Evolutionary conservation across 2,797 vertebrate genomes (phyloP).

Genomic region (Poliocrania exsul): DNA sequence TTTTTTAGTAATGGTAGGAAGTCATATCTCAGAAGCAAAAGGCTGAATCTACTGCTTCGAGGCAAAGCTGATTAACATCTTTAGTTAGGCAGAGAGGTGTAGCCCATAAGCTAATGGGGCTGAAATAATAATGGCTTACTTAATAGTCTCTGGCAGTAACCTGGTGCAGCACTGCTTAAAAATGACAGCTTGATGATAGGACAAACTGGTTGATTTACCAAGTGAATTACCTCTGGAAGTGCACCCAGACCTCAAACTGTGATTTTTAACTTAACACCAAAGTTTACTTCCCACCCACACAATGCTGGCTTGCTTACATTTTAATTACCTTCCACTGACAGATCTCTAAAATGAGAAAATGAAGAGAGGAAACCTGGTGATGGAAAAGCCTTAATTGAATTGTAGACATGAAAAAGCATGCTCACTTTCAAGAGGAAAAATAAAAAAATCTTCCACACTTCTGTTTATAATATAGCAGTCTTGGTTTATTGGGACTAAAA

Average conservation of each 20-base stretch:
- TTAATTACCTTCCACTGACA: conserved; percentile 43
- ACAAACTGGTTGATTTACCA: conserved; percentile 49
- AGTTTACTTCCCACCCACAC: conserved; percentile 29
- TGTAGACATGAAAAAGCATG: neutral
- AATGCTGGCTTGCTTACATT: neutral
- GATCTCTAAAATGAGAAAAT: conserved; percentile 4
- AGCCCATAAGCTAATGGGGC: conserved; percentile 31
- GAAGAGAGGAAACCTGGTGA: neutral
- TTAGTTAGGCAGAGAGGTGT: conserved; percentile 31
- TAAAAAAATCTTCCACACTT: neutral
- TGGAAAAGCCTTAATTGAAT: conserved; percentile 26
- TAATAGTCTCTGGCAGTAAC: conserved; percentile 55
- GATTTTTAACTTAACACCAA: conserved; percentile 49
- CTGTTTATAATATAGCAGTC: neutral
- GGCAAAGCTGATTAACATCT: neutral
- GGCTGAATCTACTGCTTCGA: neutral
- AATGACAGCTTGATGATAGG: conserved; percentile 61
- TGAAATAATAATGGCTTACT: conserved; percentile 63
- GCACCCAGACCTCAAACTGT: conserved; percentile 37
- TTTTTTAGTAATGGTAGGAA: neutral
- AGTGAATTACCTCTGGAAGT: conserved; percentile 47
- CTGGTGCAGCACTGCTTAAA: conserved; percentile 11
- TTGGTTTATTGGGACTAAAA: neutral
- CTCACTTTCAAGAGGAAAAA: neutral
- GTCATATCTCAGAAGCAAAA: neutral